A percentile compares a stretch with the other conserved stretches of the same genome.
Conservation (phyloP, 2,888 invertebrate genomes). For the Eupithecia insigniata region DNA sequence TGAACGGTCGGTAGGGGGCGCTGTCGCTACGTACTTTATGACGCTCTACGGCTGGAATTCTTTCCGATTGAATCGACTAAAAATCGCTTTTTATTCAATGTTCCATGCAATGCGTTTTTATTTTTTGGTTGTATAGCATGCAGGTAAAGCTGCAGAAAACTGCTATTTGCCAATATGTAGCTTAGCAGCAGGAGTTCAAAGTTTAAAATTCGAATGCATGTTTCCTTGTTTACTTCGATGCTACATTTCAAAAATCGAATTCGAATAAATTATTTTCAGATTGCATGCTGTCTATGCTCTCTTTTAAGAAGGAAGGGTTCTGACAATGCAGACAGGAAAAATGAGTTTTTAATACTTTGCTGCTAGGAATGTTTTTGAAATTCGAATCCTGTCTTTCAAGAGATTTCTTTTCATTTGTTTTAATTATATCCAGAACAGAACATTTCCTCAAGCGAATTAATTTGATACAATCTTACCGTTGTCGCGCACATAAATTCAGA, state of each 20-base stretch:
- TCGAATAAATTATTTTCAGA: neutral
- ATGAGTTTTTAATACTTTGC: neutral
- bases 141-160: neutral
- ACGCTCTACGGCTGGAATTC: conserved; percentile 58
- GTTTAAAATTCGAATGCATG: conserved; percentile 2
- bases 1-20: conserved; percentile 53
- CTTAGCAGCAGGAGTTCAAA: neutral
- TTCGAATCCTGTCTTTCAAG: neutral
- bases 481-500: neutral
- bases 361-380: neutral
- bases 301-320: neutral
- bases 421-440: neutral
- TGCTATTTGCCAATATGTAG: neutral
- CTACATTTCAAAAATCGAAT: neutral
- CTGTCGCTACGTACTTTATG: conserved; percentile 64
- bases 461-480: neutral
- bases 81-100: conserved; percentile 65
- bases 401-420: neutral
- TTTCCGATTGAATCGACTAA: conserved; percentile 57
- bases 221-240: neutral
- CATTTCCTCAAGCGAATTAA: neutral
- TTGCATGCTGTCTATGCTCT: neutral
- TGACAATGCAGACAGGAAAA: neutral
- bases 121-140: neutral
- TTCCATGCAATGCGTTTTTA: conserved; percentile 36